Evolutionary conservation across 2,888 invertebrate genomes (phyloP), one percentile per base, ranked within the genome.

Genomic region (Caenorhabditis panamensis): DNA sequence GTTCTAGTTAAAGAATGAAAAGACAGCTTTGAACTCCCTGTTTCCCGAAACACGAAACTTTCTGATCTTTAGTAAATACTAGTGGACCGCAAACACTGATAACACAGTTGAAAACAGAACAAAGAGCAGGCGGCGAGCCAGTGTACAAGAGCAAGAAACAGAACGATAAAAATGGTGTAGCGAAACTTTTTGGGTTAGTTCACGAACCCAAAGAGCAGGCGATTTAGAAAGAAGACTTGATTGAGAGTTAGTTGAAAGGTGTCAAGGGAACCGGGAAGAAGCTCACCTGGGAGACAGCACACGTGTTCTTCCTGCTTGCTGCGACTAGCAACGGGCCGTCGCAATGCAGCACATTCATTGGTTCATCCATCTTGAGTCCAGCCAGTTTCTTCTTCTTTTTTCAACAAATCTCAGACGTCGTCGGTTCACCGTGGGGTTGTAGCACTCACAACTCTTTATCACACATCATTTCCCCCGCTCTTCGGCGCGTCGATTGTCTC

Each of bases 321-420:
- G 64, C 26, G 22, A 78, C 78, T 22, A 78, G 61, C 2, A 78
- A 11, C 13, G 78, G 78, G 11, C 78, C 78, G 31, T 78, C 78
- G 36, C 69, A 69, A 8, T 78, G 78, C 13, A 78, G 37, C 20
- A n/a, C 64, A 16, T 71, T 71, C 69, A 68, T 78, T 20, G 78
- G 78, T n/a, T 78, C 78, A 28, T 78, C 78, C 78, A 78, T 78
- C 22, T 61, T 61, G 31, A 31, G 4, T 31, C 31, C 31, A 4
- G 31, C 31, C 31, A 31, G 31, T 31, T 31, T 31, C 31, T 31
- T 31, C 31, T 31, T 31, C 9, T 31, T 31, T 37, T 56, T 18
- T 36, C 37, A 18, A 16, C n/a, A n/a, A n/a, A n/a, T n/a, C n/a
- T n/a, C n/a, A 47, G 56, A 22, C 49, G 28, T 24, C 41, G 53